These are phyloP conservation scores for Caenorhabditis tropicalis DNA, from an alignment of 1,140 invertebrate genomes.

Conservation along the genomic window DNA sequence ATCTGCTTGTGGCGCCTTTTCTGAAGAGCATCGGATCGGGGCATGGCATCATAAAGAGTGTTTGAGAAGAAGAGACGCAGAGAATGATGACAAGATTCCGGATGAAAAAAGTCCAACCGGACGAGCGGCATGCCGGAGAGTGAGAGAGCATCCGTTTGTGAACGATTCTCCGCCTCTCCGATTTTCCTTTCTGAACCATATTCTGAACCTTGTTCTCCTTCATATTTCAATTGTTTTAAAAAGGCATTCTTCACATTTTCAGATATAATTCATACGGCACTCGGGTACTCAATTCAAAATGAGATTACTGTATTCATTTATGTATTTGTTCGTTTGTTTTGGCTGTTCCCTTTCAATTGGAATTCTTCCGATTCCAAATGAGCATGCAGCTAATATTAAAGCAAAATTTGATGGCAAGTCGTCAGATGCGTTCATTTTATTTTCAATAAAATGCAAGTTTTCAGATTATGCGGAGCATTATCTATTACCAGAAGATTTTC, in stretches of 20 bases:
- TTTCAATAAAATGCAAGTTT: neutral
- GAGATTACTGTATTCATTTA: conserved; percentile 22
- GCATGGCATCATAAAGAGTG: conserved; percentile 11
- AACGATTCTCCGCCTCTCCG: conserved; percentile 14
- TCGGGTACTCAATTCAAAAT: conserved; percentile 23
- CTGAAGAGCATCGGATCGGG: neutral
- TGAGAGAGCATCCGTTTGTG: conserved; percentile 14
- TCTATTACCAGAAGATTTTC: conserved; percentile 69
- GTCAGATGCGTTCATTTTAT: neutral
- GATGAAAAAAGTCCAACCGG: neutral
- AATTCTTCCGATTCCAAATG: conserved; percentile 33
- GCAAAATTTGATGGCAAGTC: conserved; percentile 20
- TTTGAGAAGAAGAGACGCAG: neutral
- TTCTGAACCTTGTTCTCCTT: neutral
- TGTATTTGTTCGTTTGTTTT: neutral
- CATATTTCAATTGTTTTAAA: neutral
- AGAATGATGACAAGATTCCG: neutral
- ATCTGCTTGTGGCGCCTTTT: conserved; percentile 11
- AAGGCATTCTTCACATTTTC: neutral
- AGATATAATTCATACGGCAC: conserved; percentile 32
- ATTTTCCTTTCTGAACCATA: neutral
- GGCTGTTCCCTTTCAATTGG: neutral
- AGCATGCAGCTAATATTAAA: conserved; percentile 36
- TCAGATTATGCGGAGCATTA: conserved; percentile 61
- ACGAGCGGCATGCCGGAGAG: conserved; percentile 22